Base-by-base conservation (phyloP, 2,113 vertebrate genomes). In the Corythornis cristatus region DNA sequence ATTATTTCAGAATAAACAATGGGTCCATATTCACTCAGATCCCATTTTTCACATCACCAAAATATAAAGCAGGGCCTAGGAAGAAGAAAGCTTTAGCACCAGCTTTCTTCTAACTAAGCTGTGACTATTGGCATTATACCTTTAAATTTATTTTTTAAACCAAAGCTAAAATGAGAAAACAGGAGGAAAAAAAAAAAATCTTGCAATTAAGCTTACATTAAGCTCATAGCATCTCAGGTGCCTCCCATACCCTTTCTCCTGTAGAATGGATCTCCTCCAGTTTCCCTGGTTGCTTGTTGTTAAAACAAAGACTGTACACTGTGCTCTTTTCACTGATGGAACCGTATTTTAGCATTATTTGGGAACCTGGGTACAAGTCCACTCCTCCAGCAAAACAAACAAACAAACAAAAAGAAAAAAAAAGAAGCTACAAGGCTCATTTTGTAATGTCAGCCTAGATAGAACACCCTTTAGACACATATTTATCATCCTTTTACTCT, bases 71-170 rank as follows among this genome's bases (percentile, higher is more conserved):
- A 57, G 40, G 62, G 29, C 35, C 29, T 57, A 65, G 18, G 45
- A 68, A 9, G 51, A 83, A 81, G 42, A 43, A 83, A 67, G 76
- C 84, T 72, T 86, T 88, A 94, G 28, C 61, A 57, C 54, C 68
- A 74, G 3, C n/a, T 88, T 95, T 66, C 40, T 81, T 75, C 61
- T 84, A 45, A 65, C 19, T 73, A 87, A 88, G 26, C 23, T 45
- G 23, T 61, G 10, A 75, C 48, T 84, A 64, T 71, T 64, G 29
- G 3, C 45, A 45, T 67, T 35, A 45, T 17, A 25, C 1, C 15
- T 62, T 65, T 58, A 23, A 67, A 60, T 74, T 40, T 23, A 5
- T 29, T 35, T 79, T 82, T 87, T 12, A 79, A 61, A 61, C 4
- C 46, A 73, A 57, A 75, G 40, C 11, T 65, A 71, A 84, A 88